phyloP scores from a whole-genome alignment of 2,113 vertebrate species.

The Forbesichthys agassizii region DNA sequence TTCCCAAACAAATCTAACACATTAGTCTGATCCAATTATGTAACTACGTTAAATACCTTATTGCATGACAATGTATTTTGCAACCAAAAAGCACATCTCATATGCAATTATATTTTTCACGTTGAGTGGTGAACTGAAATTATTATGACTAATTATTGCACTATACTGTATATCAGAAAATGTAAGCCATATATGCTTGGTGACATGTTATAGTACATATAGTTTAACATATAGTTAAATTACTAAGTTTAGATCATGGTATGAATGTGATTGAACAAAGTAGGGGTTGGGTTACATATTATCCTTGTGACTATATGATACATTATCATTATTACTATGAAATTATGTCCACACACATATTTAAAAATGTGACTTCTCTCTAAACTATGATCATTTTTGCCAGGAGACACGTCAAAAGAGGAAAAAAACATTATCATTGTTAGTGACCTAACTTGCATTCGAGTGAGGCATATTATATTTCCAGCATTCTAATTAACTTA shows the following conservation, averaged over 20 bases:
- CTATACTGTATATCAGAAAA: background rate
- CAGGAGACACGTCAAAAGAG: too few relatives aligned
- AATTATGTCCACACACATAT: too few relatives aligned
- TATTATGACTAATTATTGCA: conserved; percentile 7
- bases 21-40: too few relatives aligned
- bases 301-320: too few relatives aligned
- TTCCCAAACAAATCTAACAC: too few relatives aligned
- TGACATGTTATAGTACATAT: conserved; percentile 2
- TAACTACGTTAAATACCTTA: too few relatives aligned
- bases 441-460: conserved; percentile 13
- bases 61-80: too few relatives aligned
- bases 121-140: background rate
- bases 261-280: conserved; percentile 7
- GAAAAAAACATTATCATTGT: background rate
- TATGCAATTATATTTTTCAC: background rate
- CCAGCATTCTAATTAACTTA: conserved; percentile 23
- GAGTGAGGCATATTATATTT: conserved; percentile 17
- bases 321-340: too few relatives aligned
- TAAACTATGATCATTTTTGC: too few relatives aligned
- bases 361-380: too few relatives aligned
- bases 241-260: conserved; percentile 34
- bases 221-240: conserved; percentile 32
- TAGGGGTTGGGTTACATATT: too few relatives aligned
- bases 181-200: background rate
- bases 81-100: background rate